Evolutionary conservation across 2,797 vertebrate genomes (phyloP).

Genomic region (Enteromius mattozi): DNA sequence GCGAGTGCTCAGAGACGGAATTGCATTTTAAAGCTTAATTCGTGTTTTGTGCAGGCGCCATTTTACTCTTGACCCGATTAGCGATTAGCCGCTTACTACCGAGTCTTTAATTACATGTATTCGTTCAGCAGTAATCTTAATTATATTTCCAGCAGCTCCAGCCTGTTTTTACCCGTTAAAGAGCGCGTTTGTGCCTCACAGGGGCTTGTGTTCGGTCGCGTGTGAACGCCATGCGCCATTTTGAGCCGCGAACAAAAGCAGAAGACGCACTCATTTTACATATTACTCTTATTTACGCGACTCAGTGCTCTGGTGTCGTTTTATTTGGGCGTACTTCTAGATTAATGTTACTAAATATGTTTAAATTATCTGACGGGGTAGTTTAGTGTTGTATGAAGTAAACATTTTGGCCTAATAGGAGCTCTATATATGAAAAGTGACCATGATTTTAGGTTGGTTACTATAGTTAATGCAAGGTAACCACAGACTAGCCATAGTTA

Average conservation of each 20-base stretch:
- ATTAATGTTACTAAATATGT: neutral
- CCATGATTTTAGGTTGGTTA: neutral
- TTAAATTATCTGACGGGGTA: too few species aligned
- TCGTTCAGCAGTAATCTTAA: rapidly evolving
- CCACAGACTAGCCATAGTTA: too few species aligned
- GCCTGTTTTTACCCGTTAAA: neutral
- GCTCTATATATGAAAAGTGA: neutral
- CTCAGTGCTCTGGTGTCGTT: neutral
- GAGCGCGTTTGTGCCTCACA: rapidly evolving
- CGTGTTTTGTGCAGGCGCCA: neutral
- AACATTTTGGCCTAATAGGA: neutral
- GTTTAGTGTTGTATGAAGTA: neutral
- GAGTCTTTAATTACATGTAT: neutral
- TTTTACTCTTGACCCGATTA: constrained; percentile 33
- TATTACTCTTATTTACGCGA: neutral
- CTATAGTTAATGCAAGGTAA: too few species aligned
- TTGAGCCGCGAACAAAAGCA: constrained; percentile 55
- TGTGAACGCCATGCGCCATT: constrained; percentile 44
- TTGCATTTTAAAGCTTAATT: neutral
- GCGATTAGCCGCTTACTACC: neutral
- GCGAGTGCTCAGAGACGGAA: rapidly evolving
- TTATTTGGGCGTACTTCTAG: neutral
- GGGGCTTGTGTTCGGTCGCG: neutral
- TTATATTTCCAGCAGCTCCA: neutral
- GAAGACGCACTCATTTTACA: too few species aligned